A percentile compares a stretch with the other conserved stretches of the same genome.
Evolutionary conservation across 2,113 vertebrate genomes (phyloP).

Genomic region (Electrona antarctica): DNA sequence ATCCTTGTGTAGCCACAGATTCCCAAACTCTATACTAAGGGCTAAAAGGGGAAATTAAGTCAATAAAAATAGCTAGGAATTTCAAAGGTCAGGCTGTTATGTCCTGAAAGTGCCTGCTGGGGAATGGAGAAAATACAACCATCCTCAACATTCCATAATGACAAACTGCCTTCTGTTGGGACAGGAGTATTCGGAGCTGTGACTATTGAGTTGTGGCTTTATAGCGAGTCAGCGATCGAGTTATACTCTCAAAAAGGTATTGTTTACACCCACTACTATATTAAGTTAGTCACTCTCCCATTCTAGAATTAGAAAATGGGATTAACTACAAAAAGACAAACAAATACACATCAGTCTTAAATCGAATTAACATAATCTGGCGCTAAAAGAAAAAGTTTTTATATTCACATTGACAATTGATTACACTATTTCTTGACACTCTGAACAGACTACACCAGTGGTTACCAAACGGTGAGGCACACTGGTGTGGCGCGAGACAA

Average conservation of each 20-base stretch:
- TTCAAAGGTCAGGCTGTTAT: constrained; percentile 30
- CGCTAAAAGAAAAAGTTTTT: no score
- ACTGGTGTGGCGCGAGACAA: no score
- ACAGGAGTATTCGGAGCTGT: constrained; percentile 18
- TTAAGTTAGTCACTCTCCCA: no score
- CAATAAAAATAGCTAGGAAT: constrained; percentile 26
- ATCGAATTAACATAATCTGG: no score
- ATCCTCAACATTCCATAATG: constrained; percentile 29
- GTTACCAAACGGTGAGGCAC: no score
- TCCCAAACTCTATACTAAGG: neutral
- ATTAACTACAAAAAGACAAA: no score
- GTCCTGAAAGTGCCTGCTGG: constrained; percentile 19
- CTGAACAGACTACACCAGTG: no score
- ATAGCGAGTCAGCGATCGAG: neutral
- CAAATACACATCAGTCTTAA: no score
- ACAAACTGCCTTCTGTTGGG: constrained; percentile 44
- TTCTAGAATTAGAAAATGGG: no score
- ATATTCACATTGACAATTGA: no score
- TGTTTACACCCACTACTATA: no score
- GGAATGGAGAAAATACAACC: constrained; percentile 49
- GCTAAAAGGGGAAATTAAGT: neutral
- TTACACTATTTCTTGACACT: no score
- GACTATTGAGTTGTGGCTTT: constrained; percentile 10
- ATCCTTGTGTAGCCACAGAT: neutral
- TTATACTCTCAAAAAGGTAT: neutral